Evolutionary conservation across 2,113 vertebrate species (phyloP).

Genomic region (Larimichthys polyactis): DNA sequence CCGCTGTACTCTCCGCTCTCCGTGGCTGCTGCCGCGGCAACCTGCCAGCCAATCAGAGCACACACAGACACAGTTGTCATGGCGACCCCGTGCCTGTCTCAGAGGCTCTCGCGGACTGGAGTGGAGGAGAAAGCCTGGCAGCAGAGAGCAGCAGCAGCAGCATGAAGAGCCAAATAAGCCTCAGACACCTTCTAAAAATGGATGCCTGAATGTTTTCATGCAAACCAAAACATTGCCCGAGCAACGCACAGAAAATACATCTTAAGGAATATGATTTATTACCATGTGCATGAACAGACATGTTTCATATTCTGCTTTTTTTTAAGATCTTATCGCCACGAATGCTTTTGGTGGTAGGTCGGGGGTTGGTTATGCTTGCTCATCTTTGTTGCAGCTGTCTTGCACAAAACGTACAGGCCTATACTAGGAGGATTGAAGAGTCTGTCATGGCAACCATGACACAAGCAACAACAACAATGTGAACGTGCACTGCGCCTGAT

Average conservation of each 20-base stretch:
- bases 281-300: not conserved
- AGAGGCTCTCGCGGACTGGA: conserved; percentile 54
- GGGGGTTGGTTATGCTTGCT: not conserved
- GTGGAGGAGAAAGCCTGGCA: conserved; percentile 67
- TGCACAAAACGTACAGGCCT: not conserved
- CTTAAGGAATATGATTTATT: not conserved
- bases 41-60: conserved; percentile 80
- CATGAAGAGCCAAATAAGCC: conserved; percentile 42
- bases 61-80: conserved; percentile 79
- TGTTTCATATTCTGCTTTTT: not conserved
- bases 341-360: not conserved
- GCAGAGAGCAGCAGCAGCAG: conserved; percentile 56
- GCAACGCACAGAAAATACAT: not conserved
- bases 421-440: conserved; percentile 4
- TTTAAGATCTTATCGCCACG: too few species aligned
- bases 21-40: conserved; percentile 85
- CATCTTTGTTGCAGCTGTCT: not conserved
- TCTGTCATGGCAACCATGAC: conserved; percentile 14
- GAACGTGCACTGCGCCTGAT: conserved; percentile 45
- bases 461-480: conserved; percentile 21
- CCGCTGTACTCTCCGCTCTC: conserved; percentile 92
- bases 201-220: conserved; percentile 52
- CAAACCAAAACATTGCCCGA: conserved; percentile 37
- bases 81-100: conserved; percentile 73
- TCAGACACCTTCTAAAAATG: conserved; percentile 73